Evolutionary conservation across 2,797 vertebrate genomes (phyloP), one percentile per base, ranked within the genome.

Genomic region (Pseudochromis fuscus): DNA sequence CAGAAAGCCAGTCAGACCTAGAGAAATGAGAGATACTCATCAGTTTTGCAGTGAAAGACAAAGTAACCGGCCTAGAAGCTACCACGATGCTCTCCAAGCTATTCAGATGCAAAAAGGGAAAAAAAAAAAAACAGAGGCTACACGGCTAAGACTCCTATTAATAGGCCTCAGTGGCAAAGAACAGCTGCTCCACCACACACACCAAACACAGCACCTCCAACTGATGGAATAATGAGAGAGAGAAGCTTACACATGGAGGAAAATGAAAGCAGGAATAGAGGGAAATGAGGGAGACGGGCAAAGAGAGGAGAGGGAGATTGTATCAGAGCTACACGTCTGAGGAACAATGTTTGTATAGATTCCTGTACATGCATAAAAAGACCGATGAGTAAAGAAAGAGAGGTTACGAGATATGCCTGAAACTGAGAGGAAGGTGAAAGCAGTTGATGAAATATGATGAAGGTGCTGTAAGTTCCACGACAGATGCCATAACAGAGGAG

Each of bases 181-280:
- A 90, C 93, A 94, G 91, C 93, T 94, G 94, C 92, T 93, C 76
- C 84, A 83, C 76, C 84, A 87, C 73, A 82, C 87, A 87, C 81
- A 84, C 72, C 79, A 88, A 90, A 91, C 72, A 85, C 85, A 75
- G 79, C 88, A 90, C 75, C 88, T 91, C 77, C 81, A 74, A 91
- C 72, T 92, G 88, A 94, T 90, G 88, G 85, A 87, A 79, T 93
- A 93, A 94, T 92, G 82, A 72, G 64, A 72, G 71, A 86, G 69
- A 67, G 52, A 40, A 66, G 53, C 31, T 77, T 42, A 55, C 60
- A 70, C 51, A 71, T 53, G 42, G 59, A 67, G 56, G 24, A 45
- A 83, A 57, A 77, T 24, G 25, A 76, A 23, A 73, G 48, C 52
- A 30, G 38, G 37, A 63, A 60, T 52, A 25, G 48, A 58, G 45